Conservation (phyloP, 2,888 invertebrate species). For the Watsonalla cultraria region DNA sequence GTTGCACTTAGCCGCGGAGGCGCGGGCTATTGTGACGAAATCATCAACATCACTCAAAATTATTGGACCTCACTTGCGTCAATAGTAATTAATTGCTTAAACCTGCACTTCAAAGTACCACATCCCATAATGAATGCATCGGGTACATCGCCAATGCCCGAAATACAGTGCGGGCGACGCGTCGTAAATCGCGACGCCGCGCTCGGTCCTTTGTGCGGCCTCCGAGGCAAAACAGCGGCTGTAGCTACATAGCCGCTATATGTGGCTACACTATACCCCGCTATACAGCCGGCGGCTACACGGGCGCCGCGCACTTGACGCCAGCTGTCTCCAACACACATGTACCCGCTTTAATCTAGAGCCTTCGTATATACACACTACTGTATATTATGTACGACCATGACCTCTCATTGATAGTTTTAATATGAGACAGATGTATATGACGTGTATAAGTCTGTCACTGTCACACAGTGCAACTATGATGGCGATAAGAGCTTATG, state of each 20-base stretch:
- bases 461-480: too few species aligned
- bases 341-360: not conserved
- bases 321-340: constrained; percentile 1
- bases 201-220: constrained; percentile 70
- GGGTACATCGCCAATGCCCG: constrained; percentile 62
- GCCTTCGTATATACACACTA: not conserved
- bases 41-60: not conserved
- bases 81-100: not conserved
- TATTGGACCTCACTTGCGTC: not conserved
- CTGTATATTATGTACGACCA: not conserved
- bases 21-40: too few species aligned
- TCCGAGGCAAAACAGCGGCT: constrained; percentile 50
- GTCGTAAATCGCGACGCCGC: constrained; percentile 80
- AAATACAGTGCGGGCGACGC: constrained; percentile 76
- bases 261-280: constrained; percentile 10
- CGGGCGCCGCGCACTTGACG: not conserved
- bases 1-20: too few species aligned
- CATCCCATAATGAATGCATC: constrained; percentile 34
- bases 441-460: too few species aligned
- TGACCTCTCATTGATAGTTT: too few species aligned
- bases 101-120: constrained; percentile 23
- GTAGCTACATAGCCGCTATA: constrained; percentile 16
- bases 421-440: too few species aligned
- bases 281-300: not conserved
- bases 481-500: too few species aligned